A percentile compares a stretch with the other conserved stretches of the same genome.
phyloP scores from a whole-genome alignment of 2,797 vertebrate species.

The Austrolebias charrua region DNA sequence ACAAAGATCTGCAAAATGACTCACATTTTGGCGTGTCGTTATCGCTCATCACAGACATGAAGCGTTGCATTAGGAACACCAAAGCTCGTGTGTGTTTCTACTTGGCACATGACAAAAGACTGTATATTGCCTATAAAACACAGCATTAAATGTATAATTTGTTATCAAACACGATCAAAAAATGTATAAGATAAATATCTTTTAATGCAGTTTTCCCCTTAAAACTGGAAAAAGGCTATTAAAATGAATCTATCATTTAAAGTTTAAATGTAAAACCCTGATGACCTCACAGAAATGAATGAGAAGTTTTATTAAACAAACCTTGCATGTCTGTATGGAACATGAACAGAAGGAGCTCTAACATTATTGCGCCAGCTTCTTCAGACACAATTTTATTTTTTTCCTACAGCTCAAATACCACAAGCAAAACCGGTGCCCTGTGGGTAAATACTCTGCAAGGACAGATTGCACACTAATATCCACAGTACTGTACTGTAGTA shows the following conservation, averaged over 20 bases:
- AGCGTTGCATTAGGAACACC: neutral
- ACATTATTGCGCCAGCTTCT: conserved; percentile 47
- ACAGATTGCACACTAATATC: conserved; percentile 40
- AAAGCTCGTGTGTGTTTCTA: neutral
- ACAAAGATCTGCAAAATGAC: conserved; percentile 1
- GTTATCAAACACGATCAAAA: too few species aligned
- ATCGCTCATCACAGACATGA: conserved; percentile 6
- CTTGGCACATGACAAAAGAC: too few species aligned
- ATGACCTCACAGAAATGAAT: neutral
- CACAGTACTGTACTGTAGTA: conserved; percentile 27
- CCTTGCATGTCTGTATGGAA: conserved; percentile 1
- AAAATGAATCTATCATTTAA: neutral
- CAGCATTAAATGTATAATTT: neutral
- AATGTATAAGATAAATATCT: too few species aligned
- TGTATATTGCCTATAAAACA: neutral
- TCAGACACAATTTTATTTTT: conserved; percentile 24
- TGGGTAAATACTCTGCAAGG: conserved; percentile 43
- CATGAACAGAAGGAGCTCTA: conserved; percentile 51
- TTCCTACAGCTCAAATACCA: conserved; percentile 46
- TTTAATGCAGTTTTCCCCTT: too few species aligned
- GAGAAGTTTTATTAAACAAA: neutral
- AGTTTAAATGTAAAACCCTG: neutral
- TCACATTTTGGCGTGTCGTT: conserved; percentile 7
- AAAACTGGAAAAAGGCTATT: too few species aligned
- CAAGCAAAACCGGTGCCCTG: conserved; percentile 29